These are phyloP conservation scores for Rhegmatorhina hoffmannsi DNA, from an alignment of 2,113 vertebrate genomes.

Conservation along the genomic window DNA sequence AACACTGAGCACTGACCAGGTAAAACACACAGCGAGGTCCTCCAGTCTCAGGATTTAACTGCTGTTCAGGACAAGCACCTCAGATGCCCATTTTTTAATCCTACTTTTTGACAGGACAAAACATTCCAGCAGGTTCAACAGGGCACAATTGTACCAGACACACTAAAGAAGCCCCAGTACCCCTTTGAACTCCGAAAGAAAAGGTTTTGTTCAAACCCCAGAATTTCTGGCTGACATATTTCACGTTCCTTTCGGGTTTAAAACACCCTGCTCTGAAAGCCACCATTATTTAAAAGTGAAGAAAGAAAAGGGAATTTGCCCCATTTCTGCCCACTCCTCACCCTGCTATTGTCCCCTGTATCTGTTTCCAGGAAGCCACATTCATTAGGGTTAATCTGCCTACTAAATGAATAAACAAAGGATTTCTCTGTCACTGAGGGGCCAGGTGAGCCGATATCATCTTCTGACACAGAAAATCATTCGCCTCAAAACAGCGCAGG, in stretches of 20 bases:
- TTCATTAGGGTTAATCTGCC: constrained; percentile 89
- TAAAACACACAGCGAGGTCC: neutral
- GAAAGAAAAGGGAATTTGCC: constrained; percentile 90
- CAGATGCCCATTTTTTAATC: neutral
- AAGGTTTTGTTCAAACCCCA: constrained; percentile 62
- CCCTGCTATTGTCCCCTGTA: constrained; percentile 82
- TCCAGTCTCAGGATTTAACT: neutral
- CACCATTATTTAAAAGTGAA: constrained; percentile 95
- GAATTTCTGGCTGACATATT: constrained; percentile 85
- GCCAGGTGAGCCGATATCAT: constrained; percentile 96
- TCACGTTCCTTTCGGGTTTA: constrained; percentile 86
- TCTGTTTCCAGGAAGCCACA: constrained; percentile 89
- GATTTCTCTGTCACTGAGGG: constrained; percentile 86
- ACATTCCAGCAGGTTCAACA: neutral
- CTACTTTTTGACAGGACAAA: neutral
- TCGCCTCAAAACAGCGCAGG: constrained; percentile 80
- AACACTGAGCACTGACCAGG: neutral
- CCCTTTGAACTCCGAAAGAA: constrained; percentile 21
- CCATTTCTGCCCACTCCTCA: constrained; percentile 66
- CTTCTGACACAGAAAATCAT: constrained; percentile 87
- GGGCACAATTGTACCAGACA: neutral
- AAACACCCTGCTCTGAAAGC: constrained; percentile 85
- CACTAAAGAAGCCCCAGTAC: neutral
- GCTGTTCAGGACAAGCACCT: neutral
- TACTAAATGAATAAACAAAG: constrained; percentile 98